Evolutionary conservation across 1,140 invertebrate genomes (phyloP), one percentile per base, ranked within the genome.

Genomic region (Glomeris maerens): DNA sequence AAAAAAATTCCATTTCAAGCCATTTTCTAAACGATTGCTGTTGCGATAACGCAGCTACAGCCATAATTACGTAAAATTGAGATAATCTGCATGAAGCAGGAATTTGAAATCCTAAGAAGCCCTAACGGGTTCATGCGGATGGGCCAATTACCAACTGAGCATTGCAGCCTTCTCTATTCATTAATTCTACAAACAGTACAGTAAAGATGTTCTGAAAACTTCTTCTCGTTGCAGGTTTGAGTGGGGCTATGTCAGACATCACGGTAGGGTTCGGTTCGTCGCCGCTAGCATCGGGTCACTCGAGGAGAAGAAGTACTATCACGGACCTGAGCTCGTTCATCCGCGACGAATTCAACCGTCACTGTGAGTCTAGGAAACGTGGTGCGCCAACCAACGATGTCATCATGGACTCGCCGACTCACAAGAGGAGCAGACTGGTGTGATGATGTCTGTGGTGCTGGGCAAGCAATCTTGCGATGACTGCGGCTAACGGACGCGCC

Each of bases 321-420:
- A 72, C 77, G 27, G 81, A 84, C 62, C 67, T 84, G 50, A 82
- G 78, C 65, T 73, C 79, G 55, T 84, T 84, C 66, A 81, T 84
- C 62, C 74, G 75, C 57, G 80, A 79, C 58, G 82, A 84, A 68
- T 79, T 82, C 61, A 78, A 78, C 49, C 73, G 82, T 48, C 79
- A 83, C 57, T 70, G 73, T 74, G 62, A 66, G 47, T 55, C 62
- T 28, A 54, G 64, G 46, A 85, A 84, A 69, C 72, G 81, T 59
- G 76, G 78, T 23, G 76, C 79, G 39, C 68, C 65, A 28, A 60
- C 74, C 27, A 73, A 74, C 47, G 74, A 78, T 59, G 76, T 78
- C 40, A 74, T 72, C 57, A 79, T 79, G 76, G 78, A 78, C 57
- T 79, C 77, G 27, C 78, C 78, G 17, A 76, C 75, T 57, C 74